These are phyloP conservation scores for Acestrorhynchus altus DNA, from an alignment of 2,797 vertebrate genomes.

Conservation along the genomic window DNA sequence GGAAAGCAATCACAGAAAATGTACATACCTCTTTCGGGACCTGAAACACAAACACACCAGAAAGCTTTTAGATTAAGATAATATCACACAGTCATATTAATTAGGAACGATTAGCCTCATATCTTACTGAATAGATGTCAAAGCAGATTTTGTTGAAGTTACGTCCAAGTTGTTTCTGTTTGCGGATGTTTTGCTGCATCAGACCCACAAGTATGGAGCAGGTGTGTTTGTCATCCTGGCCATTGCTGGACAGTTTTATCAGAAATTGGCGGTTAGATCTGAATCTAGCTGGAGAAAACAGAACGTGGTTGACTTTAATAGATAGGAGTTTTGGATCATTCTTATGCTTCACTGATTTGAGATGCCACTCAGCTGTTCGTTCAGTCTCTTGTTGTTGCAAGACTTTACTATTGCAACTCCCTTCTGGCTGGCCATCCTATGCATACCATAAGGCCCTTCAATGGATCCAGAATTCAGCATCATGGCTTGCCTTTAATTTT, in stretches of 20 bases:
- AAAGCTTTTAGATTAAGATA: not conserved
- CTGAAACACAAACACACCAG: conserved; percentile 16
- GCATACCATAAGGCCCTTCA: no score
- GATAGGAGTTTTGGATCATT: not conserved
- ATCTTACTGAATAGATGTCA: not conserved
- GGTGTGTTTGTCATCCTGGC: conserved; percentile 70
- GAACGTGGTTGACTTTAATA: not conserved
- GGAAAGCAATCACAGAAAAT: no score
- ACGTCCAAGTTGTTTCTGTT: conserved; percentile 49
- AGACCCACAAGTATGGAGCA: conserved; percentile 80
- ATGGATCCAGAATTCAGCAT: no score
- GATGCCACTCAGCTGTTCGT: no score
- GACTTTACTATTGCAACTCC: no score
- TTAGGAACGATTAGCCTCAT: not conserved
- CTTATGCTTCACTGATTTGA: not conserved
- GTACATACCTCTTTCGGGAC: conserved; percentile 39
- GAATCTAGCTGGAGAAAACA: conserved; percentile 72
- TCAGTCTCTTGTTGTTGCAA: no score
- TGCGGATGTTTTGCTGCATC: conserved; percentile 77
- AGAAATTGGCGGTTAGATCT: conserved; percentile 79
- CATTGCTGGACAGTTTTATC: conserved; percentile 72
- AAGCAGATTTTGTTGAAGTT: not conserved
- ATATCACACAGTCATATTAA: not conserved
- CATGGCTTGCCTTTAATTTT: no score
- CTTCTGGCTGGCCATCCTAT: no score